phyloP scores from a whole-genome alignment of 53 echinoderm and acorn worm genomes.

The Holothuria scabra region DNA sequence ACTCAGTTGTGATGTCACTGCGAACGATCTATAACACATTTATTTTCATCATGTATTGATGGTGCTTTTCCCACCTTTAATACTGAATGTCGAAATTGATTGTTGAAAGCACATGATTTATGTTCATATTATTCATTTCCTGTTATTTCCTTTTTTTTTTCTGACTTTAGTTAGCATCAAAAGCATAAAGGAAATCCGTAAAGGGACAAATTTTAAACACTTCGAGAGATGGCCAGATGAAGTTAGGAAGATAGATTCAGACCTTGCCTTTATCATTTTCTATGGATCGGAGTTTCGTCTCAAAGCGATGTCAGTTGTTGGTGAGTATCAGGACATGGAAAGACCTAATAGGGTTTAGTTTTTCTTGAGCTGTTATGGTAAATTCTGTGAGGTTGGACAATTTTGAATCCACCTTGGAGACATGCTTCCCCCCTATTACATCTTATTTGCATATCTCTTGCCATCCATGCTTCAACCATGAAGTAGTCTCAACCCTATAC shows the following conservation, averaged over 20 bases:
- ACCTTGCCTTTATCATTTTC: constrained; percentile 77
- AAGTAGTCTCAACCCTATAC: no score
- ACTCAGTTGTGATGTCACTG: no score
- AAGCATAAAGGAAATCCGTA: constrained; percentile 91
- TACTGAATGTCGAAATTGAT: background rate
- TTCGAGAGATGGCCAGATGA: constrained; percentile 99
- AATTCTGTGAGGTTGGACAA: no score
- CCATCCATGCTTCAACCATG: no score
- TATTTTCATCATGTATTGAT: no score
- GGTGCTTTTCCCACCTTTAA: no score
- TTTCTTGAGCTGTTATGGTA: no score
- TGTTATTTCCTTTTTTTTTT: constrained; percentile 21
- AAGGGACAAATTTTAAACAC: constrained; percentile 85
- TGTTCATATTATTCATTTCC: background rate
- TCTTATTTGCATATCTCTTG: no score
- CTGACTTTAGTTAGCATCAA: constrained; percentile 80
- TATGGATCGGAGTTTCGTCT: constrained; percentile 93
- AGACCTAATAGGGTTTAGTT: no score
- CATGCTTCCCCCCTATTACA: no score
- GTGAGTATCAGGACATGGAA: constrained; percentile 51
- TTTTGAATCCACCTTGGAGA: no score
- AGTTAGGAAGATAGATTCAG: constrained; percentile 62
- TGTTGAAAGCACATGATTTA: background rate
- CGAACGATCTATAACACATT: no score
- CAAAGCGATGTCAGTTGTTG: constrained; percentile 83